Evolutionary conservation across 2,113 vertebrate species (phyloP), one percentile per base, ranked within the genome.

Genomic region (Dipodomys stephensi): DNA sequence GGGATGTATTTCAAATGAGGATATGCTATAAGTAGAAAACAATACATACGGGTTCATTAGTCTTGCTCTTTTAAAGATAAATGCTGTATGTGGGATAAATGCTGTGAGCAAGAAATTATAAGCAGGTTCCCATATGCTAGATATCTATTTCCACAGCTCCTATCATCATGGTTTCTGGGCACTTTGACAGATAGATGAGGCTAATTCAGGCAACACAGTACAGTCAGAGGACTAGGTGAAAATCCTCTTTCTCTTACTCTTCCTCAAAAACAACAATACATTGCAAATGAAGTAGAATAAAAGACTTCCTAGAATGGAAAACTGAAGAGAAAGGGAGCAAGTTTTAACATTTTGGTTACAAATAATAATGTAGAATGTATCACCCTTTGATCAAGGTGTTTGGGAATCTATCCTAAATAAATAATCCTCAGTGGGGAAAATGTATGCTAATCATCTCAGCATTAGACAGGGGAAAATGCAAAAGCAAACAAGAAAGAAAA

Each of bases 41-140:
- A 97, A 97, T 97, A 95, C 96, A 97, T 96, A 96, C 93, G 93
- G 93, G 94, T 97, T 96, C 96, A 96, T 97, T 97, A 97, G 95
- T 97, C 96, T 97, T 97, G 96, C 95, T 97, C 97, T 97, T 97
- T 97, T 97, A 97, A 96, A 97, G 97, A 97, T 97, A 96, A 97
- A 97, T 96, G 94, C 91, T 97, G 96, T 96, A 97, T 95, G 95
- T 97, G 95, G 97, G 96, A 96, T 95, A 97, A 97, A 96, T 95
- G 93, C 95, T 96, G 96, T 97, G 96, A 95, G 94, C 93, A 95
- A 97, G 96, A 97, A 97, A 97, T 97, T 97, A 96, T 91, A 96
- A 97, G 96, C 97, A 97, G 95, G 95, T 96, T 96, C 96, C 97
- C 96, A 96, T 97, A 97, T 97, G 97, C 87, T 96, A 96, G 95